Evolutionary conservation across 2,113 vertebrate genomes (phyloP), one percentile per base, ranked within the genome.

Genomic region (Microcebus griseorufus): DNA sequence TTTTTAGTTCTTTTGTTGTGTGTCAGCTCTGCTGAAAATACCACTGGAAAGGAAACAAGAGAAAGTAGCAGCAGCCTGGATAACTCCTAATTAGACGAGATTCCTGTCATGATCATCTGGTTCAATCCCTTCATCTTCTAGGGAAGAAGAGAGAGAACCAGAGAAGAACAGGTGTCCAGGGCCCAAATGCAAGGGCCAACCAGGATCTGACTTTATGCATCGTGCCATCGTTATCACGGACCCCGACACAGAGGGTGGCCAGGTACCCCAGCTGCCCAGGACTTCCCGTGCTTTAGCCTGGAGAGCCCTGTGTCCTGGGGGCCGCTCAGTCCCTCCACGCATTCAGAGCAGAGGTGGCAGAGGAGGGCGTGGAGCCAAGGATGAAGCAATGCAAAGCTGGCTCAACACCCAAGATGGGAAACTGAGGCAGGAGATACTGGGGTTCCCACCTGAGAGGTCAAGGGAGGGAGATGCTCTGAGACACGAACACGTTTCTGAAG

Each of bases 231-330:
- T 51, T 67, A 34, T 1, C 16, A 17, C 22, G 0, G 10, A 39
- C 16, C 32, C 37, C 14, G 13, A 0, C 6, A 8, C 0, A 18
- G n/a, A 9, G 32, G 22, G 27, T 29, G 25, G 27, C 34, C 25
- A 17, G 3, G 9, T 23, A 16, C 25, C 2, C 37, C 0, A 1
- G 9, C 6, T 0, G 0, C 27, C 65, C 27, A n/a, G n/a, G 37
- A 67, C 39, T 11, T 39, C 27, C 32, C 9, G 1, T 39, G 42
- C n/a, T n/a, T 62, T 39, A 58, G 60, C 23, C 20, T 29, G 22
- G 22, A 13, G 64, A 80, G 37, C 29, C 75, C 39, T 51, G 4
- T 10, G 23, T 45, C 18, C 58, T 6, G 39, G 34, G 16, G 39
- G 22, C 20, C 3, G 6, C 42, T 81, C 29, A 11, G 1, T 60